Percentiles rank a stretch among this genome's conserved stretches.
These are phyloP conservation scores for Leptobrachium ailaonicum DNA, from an alignment of 2,113 vertebrate species.

Conservation along the genomic window DNA sequence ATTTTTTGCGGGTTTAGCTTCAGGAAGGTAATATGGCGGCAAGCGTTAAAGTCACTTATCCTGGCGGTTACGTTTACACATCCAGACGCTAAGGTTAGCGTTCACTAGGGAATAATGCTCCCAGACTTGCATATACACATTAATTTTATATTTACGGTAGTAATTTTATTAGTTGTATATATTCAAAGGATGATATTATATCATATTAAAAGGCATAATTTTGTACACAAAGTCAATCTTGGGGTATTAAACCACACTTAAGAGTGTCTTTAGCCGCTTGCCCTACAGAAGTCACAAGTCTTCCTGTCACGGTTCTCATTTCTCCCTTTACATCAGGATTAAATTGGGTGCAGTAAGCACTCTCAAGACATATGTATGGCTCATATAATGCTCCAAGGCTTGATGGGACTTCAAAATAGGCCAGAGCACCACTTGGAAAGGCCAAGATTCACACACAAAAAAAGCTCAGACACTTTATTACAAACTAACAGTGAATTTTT, in stretches of 20 bases:
- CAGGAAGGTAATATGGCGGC: no score
- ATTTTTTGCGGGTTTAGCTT: no score
- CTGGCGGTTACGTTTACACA: no score
- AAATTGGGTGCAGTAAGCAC: constrained; percentile 71
- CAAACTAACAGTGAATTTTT: constrained; percentile 57
- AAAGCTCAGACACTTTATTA: constrained; percentile 64
- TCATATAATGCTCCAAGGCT: constrained; percentile 61
- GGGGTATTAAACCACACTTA: constrained; percentile 68
- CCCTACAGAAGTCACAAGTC: constrained; percentile 74
- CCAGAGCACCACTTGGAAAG: constrained; percentile 61
- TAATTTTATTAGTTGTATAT: no score
- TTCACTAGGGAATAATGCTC: no score
- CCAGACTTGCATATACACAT: no score
- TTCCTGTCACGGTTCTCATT: constrained; percentile 46
- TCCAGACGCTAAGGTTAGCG: no score
- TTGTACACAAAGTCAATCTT: neutral
- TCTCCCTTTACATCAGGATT: constrained; percentile 63
- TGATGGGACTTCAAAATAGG: constrained; percentile 61
- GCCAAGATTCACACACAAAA: constrained; percentile 56
- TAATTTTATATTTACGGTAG: no score
- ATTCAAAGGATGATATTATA: no score
- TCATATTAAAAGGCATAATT: no score
- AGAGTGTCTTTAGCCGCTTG: constrained; percentile 64
- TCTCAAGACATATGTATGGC: constrained; percentile 66
- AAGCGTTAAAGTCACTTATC: no score